Evolutionary conservation across 2,113 vertebrate species (phyloP), one percentile per base, ranked within the genome.

Genomic region (Thunnus thynnus): DNA sequence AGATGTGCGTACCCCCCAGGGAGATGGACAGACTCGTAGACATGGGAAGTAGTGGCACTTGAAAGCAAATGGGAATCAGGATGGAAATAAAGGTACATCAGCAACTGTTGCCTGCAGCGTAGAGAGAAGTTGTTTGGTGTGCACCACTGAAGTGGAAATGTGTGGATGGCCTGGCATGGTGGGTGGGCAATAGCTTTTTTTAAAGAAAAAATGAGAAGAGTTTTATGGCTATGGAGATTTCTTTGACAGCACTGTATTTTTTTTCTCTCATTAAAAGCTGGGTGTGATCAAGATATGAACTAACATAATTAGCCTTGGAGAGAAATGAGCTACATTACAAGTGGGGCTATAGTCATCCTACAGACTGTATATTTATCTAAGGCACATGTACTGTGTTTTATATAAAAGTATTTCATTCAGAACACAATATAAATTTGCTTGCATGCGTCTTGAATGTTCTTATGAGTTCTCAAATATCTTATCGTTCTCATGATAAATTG

Each of bases 101-200:
- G 84, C 83, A 87, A 91, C 88, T 85, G 79, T 82, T 88, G 89
- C 86, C 89, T 90, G 91, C 90, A 80, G 92, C 75, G 83, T 65
- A 72, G 62, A 87, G 78, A 78, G 82, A 71, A 88, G 86, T 88
- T 92, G 82, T 92, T 90, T 86, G 89, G 90, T 87, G 92, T 87
- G 82, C 87, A 84, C 81, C 84, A 88, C 76, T 91, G 88, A 90
- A 84, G 90, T 90, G 88, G 92, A 93, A 93, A 93, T 82, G 77
- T 88, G 86, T 74, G 89, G 76, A 89, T 72, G 89, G 83, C 72
- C 76, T 48, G 7, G 55, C 90, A 79, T 89, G 79, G 87, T 82
- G 72, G 86, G 88, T 90, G 91, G 85, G 77, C 86, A 86, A 89
- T 86, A 68, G 72, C 51, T 55, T 80, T 87, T 68, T 84, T 85